These are phyloP conservation scores for Chrysolina americana DNA, from an alignment of 2,888 invertebrate species.

Conservation along the genomic window DNA sequence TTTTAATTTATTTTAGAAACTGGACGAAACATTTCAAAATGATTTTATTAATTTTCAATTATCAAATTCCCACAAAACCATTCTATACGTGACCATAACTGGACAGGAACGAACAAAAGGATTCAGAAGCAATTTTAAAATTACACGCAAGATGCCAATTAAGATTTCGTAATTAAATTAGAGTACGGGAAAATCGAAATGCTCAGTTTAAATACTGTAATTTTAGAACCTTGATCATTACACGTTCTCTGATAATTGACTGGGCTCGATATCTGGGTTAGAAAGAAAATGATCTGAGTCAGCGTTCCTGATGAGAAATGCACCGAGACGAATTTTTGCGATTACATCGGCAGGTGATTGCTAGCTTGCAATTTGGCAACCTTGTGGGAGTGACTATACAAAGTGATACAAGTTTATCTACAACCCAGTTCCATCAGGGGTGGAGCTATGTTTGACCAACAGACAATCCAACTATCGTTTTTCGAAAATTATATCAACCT, in stretches of 20 bases:
- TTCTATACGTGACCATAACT: not conserved
- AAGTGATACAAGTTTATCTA: no score
- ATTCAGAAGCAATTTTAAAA: slow-evolving; percentile 1
- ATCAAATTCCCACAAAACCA: not conserved
- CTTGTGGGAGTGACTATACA: not conserved
- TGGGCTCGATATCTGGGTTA: slow-evolving; percentile 15
- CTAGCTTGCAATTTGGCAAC: not conserved
- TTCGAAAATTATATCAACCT: no score
- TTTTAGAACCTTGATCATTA: slow-evolving; percentile 15
- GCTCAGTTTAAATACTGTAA: slow-evolving; percentile 13
- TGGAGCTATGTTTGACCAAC: no score
- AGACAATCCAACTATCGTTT: no score
- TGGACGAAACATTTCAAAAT: no score
- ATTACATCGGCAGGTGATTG: not conserved
- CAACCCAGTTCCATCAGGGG: no score
- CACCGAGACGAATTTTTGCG: slow-evolving; percentile 3
- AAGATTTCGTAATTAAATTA: slow-evolving; percentile 29
- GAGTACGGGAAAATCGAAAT: slow-evolving; percentile 20
- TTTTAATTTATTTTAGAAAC: no score
- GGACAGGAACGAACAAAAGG: not conserved
- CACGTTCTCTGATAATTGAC: slow-evolving; percentile 14
- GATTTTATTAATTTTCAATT: no score
- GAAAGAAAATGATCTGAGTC: slow-evolving; percentile 14
- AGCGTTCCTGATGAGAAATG: not conserved
- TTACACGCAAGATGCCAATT: slow-evolving; percentile 29